Base-by-base conservation (phyloP, 2,888 invertebrate species). In the Drosophila parthenogenetica region DNA sequence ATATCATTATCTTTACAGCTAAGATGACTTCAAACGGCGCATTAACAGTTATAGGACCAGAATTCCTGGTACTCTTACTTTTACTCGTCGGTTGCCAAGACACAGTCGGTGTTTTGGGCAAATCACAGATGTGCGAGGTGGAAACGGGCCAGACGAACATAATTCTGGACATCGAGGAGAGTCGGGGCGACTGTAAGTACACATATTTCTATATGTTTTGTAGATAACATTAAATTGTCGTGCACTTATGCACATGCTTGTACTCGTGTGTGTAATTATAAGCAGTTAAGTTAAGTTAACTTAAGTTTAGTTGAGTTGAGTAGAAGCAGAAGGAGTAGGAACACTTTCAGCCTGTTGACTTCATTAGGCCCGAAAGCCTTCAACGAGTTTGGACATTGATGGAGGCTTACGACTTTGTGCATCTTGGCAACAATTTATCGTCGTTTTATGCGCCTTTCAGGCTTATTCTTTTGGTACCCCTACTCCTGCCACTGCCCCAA, bases 101-200 rank as follows among this genome's bases (percentile, higher is more conserved):
- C 50, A 81, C 82, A 51, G 78, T 86, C 37, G 89, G 91, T 29
- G 79, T 90, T 60, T 79, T 90, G 79, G 92, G 91, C 50, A 92
- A 92, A 78, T 91, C 91, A 37, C 92, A 92, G 72, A 88, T 92
- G 92, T 98, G 97, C 93, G 97, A 97, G 92, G 96, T 97, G 87
- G 96, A 97, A 93, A 96, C 95, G 64, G 96, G 97, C 39, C 96
- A 97, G 90, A 96, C 97, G 37, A 97, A 97, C 91, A 97, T 97
- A 76, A 97, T 98, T 88, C 93, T 98, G 81, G 97, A 97, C 91
- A 97, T 97, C 79, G 96, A 97, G 92, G 98, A 98, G 92, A 97
- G 97, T 91, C 94, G 95, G 92, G 97, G 96, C 79, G 93, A 94
- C 87, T 95, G 97, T 97, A 94, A 96, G 97, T 96, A 81, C 29